Evolutionary conservation across 2,888 invertebrate genomes (phyloP).

Genomic region (Polietes domitor): DNA sequence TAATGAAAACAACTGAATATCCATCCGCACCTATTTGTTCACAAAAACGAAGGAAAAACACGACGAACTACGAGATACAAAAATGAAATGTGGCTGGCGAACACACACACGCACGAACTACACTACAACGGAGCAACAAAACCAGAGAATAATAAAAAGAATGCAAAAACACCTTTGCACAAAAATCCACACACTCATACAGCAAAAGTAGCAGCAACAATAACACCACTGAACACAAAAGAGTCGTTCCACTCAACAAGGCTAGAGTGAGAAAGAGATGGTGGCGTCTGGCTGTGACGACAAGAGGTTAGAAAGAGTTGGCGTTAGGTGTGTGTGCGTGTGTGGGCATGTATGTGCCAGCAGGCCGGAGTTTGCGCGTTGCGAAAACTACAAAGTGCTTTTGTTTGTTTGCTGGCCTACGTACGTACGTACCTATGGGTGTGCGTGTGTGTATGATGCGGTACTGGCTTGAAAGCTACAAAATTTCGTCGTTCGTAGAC

Average conservation of each 20-base stretch:
- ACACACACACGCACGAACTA: slow-evolving; percentile 2
- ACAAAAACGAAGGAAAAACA: slow-evolving; percentile 24
- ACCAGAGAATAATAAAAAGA: slow-evolving; percentile 48
- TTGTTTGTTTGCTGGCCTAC: slow-evolving; percentile 24
- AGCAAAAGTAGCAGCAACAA: not conserved
- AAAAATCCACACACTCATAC: slow-evolving; percentile 27
- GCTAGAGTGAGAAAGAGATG: slow-evolving; percentile 2
- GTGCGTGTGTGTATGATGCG: slow-evolving; percentile 18
- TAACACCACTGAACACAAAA: slow-evolving; percentile 4
- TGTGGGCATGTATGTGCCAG: slow-evolving; percentile 7
- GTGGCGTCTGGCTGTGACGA: slow-evolving; percentile 3
- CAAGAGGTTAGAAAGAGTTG: slow-evolving; percentile 36
- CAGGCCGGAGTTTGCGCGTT: slow-evolving; percentile 50
- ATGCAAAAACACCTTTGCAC: slow-evolving; percentile 55
- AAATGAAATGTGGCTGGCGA: slow-evolving; percentile 51
- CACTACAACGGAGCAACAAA: slow-evolving; percentile 17
- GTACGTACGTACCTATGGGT: not conserved
- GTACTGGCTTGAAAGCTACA: too few relatives aligned
- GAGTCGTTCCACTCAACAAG: not conserved
- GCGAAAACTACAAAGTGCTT: slow-evolving; percentile 54
- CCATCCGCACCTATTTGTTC: slow-evolving; percentile 64
- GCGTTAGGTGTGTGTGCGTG: slow-evolving; percentile 14
- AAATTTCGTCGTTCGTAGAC: slow-evolving; percentile 12
- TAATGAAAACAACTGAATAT: slow-evolving; percentile 53
- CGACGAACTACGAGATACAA: slow-evolving; percentile 58